Base-by-base conservation (phyloP, 2,888 invertebrate species). In the Priocnemis perturbator region DNA sequence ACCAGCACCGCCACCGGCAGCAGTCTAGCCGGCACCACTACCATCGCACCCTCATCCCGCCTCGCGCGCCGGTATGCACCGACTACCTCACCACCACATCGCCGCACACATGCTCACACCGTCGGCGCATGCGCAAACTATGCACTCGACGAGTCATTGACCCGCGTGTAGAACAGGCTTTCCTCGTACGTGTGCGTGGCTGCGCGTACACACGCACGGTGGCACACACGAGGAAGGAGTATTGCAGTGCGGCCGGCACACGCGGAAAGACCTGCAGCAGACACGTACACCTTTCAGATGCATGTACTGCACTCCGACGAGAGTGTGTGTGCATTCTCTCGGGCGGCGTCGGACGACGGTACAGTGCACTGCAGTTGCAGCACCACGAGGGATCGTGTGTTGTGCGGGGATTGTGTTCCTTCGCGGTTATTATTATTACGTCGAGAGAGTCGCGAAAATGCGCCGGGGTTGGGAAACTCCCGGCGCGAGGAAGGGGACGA, bases 61-160 rank as follows among this genome's bases (percentile, higher is more conserved):
- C 37, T 3, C 11, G 37, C 37, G 11, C 7, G 37, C 37, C 4
- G 1, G 37, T 37, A 37, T 37, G 37, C 37, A 37, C 37, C 37
- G 11, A 37, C 37, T 7, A 37, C 26, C n/a, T n/a, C 3, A 26
- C 26, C 7, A 26, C 7, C 37, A 11, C 7, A 11, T 11, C 37
- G 37, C 11, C 14, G 11, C 37, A 37, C 7, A 11, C 37, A 37
- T 9, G 69, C 62, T 65, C 69, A 59, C 20, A 20, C 3, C 14
- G 53, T 20, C n/a, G 44, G 61, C 75, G 81, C 79, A 74, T 71
- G 81, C 81, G 74, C 79, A 69, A 72, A 74, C 71, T 77, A 77
- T 81, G 77, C 79, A 65, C 81, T 77, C 72, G 67, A 20, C 69
- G 72, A 81, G 81, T 81, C 82, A 74, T 82, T 82, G 82, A 82